phyloP scores from a whole-genome alignment of 1,140 invertebrate genomes.

The Drosophila punjabiensis region DNA sequence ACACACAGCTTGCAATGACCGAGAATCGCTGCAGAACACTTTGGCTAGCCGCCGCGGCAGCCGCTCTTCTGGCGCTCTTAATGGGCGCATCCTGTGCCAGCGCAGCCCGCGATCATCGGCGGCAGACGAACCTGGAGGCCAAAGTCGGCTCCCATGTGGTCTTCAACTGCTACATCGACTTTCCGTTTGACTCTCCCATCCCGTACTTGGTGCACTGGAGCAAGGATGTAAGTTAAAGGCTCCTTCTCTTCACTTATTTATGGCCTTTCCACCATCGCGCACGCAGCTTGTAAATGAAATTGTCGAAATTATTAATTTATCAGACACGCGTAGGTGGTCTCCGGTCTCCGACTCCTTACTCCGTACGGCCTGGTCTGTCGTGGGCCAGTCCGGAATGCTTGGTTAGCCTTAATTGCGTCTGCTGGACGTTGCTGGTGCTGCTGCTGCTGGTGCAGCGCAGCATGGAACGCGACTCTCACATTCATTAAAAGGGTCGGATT shows the following conservation, averaged over 20 bases:
- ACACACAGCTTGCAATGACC: conserved; percentile 34
- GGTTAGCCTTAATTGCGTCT: conserved; percentile 76
- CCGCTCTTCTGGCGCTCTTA: conserved; percentile 54
- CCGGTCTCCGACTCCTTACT: background rate
- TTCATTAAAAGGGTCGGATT: conserved; percentile 73
- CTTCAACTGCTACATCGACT: conserved; percentile 96
- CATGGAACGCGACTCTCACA: conserved; percentile 63
- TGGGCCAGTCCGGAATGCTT: conserved; percentile 42
- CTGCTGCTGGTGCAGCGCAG: conserved; percentile 15
- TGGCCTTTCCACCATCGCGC: conserved; percentile 26
- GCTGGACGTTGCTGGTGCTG: conserved; percentile 1
- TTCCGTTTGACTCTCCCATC: conserved; percentile 94
- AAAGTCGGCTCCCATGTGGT: conserved; percentile 94
- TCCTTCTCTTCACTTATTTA: conserved; percentile 30
- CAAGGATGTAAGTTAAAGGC: conserved; percentile 91
- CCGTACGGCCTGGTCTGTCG: background rate
- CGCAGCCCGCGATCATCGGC: conserved; percentile 86
- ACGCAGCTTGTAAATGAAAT: conserved; percentile 65
- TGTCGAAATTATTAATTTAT: conserved; percentile 76
- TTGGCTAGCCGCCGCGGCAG: background rate
- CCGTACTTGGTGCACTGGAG: conserved; percentile 96
- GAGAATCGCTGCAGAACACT: conserved; percentile 25
- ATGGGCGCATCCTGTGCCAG: conserved; percentile 75
- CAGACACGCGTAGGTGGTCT: conserved; percentile 59
- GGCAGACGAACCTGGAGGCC: conserved; percentile 89